These are phyloP conservation scores for Eupeodes corollae DNA, from an alignment of 1,140 invertebrate genomes.

Conservation along the genomic window DNA sequence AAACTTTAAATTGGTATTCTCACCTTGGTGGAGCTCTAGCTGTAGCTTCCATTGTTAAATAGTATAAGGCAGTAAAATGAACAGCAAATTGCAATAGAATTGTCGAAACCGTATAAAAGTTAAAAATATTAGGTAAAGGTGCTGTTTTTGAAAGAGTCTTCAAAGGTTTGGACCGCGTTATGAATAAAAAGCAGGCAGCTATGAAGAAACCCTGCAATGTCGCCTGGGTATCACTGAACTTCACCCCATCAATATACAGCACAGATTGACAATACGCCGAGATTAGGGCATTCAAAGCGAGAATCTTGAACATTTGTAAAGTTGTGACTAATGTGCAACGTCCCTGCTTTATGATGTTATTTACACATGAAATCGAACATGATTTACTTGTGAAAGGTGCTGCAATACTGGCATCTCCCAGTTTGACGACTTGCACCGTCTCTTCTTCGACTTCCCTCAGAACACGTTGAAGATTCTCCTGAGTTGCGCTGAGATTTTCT, in stretches of 20 bases:
- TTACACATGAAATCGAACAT: constrained; percentile 94
- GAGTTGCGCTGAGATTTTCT: constrained; percentile 34
- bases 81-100: constrained; percentile 91
- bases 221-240: constrained; percentile 94
- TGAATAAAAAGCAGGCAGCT: constrained; percentile 94
- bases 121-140: constrained; percentile 97
- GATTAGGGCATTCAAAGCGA: constrained; percentile 96
- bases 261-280: constrained; percentile 98
- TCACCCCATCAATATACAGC: constrained; percentile 94
- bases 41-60: constrained; percentile 72
- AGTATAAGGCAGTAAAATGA: constrained; percentile 87
- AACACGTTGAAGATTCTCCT: constrained; percentile 40
- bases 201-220: constrained; percentile 89
- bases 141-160: constrained; percentile 86
- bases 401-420: constrained; percentile 98
- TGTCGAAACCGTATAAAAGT: constrained; percentile 92
- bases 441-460: constrained; percentile 91
- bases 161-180: constrained; percentile 95
- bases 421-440: constrained; percentile 74
- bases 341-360: constrained; percentile 98
- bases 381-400: constrained; percentile 97
- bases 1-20: constrained; percentile 16
- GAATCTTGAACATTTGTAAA: constrained; percentile 99
- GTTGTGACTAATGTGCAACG: constrained; percentile 97
- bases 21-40: constrained; percentile 53